These are phyloP conservation scores for Tillus elongatus DNA, from an alignment of 2,888 invertebrate genomes.

Conservation along the genomic window DNA sequence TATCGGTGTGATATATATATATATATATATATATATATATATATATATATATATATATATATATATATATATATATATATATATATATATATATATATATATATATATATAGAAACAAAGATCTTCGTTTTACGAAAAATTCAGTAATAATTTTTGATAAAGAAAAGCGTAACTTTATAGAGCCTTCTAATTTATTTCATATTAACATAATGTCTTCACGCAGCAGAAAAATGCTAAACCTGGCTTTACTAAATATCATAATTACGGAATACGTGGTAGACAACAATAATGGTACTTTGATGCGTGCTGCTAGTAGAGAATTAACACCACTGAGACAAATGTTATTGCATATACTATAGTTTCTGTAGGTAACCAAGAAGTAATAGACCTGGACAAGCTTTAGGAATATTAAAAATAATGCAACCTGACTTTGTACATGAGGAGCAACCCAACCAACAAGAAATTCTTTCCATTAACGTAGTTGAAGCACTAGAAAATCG, in stretches of 20 bases:
- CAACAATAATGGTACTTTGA: conserved; percentile 3
- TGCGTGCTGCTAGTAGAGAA: background rate
- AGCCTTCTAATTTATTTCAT: background rate
- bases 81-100: too few relatives aligned
- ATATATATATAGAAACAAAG: too few relatives aligned
- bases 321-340: background rate
- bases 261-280: conserved; percentile 3
- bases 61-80: too few relatives aligned
- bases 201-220: conserved; percentile 1
- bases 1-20: too few relatives aligned
- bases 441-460: background rate
- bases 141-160: background rate
- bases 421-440: conserved; percentile 2
- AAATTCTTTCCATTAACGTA: background rate
- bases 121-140: too few relatives aligned
- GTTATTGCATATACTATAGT: conserved; percentile 1
- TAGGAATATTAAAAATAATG: background rate
- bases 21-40: too few relatives aligned
- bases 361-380: background rate
- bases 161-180: background rate
- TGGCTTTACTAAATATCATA: background rate
- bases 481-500: background rate
- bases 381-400: conserved; percentile 1
- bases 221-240: background rate
- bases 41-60: too few relatives aligned